These are phyloP conservation scores for Halichoerus grypus DNA, from an alignment of 2,113 vertebrate genomes.

Conservation along the genomic window DNA sequence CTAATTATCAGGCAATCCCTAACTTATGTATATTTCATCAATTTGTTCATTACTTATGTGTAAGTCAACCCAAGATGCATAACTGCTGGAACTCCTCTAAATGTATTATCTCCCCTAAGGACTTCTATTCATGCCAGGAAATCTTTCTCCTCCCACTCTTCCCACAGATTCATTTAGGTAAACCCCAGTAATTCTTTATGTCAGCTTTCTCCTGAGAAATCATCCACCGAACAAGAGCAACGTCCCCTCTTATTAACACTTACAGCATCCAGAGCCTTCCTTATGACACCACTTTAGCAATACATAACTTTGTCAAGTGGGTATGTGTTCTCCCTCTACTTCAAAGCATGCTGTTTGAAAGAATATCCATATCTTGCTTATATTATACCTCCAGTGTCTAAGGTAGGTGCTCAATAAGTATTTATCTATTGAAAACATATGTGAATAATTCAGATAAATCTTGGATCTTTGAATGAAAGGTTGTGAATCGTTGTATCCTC, in stretches of 20 bases:
- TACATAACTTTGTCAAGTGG: neutral
- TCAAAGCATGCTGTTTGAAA: neutral
- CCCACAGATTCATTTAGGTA: neutral
- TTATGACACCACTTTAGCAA: neutral
- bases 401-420: neutral
- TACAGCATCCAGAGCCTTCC: neutral
- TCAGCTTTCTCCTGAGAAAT: neutral
- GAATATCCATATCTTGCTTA: neutral
- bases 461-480: neutral
- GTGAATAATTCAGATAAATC: slow-evolving; percentile 27
- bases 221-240: neutral
- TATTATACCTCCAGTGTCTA: neutral
- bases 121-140: neutral
- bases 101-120: neutral
- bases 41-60: slow-evolving; percentile 23
- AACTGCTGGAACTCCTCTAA: neutral
- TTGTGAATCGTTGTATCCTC: neutral
- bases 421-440: neutral
- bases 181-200: neutral
- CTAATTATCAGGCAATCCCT: neutral
- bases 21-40: neutral
- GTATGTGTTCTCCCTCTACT: neutral
- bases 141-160: neutral
- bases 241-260: neutral
- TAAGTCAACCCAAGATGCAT: neutral